Conservation (phyloP, 2,113 vertebrate species). For the Hipposideros armiger region DNA sequence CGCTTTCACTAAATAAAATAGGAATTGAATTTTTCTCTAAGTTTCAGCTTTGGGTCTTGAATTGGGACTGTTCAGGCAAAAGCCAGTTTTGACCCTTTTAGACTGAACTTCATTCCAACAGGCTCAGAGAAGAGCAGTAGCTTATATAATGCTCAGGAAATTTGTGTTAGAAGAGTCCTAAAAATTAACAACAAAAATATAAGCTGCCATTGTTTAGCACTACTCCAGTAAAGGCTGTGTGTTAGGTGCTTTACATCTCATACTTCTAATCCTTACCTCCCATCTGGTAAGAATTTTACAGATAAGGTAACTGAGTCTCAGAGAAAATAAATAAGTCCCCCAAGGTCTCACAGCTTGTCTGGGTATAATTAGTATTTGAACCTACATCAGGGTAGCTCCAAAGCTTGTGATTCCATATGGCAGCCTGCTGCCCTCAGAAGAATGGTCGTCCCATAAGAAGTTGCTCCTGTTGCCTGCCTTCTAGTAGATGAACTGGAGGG, state of each 20-base stretch:
- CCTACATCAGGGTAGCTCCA: accelerated
- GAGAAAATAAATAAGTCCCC: background rate
- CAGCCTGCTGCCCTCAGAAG: background rate
- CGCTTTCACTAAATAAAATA: background rate
- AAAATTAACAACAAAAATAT: background rate
- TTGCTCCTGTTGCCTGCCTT: background rate
- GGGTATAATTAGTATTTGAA: background rate
- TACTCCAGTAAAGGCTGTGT: background rate
- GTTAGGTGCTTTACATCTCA: background rate
- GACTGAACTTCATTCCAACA: background rate
- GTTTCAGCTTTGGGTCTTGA: background rate
- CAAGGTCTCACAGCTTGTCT: background rate
- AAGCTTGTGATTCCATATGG: background rate
- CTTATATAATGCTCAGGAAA: background rate
- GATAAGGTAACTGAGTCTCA: background rate
- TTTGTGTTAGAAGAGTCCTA: background rate
- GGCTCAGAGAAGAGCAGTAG: background rate
- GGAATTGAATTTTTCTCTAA: background rate
- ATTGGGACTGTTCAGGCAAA: background rate
- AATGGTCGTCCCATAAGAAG: background rate
- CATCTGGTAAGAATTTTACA: background rate
- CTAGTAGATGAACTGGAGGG: background rate
- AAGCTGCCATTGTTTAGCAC: background rate
- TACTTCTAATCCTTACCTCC: background rate
- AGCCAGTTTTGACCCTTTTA: background rate